phyloP scores from a whole-genome alignment of 2,797 vertebrate species.

The Sciaenops ocellatus region DNA sequence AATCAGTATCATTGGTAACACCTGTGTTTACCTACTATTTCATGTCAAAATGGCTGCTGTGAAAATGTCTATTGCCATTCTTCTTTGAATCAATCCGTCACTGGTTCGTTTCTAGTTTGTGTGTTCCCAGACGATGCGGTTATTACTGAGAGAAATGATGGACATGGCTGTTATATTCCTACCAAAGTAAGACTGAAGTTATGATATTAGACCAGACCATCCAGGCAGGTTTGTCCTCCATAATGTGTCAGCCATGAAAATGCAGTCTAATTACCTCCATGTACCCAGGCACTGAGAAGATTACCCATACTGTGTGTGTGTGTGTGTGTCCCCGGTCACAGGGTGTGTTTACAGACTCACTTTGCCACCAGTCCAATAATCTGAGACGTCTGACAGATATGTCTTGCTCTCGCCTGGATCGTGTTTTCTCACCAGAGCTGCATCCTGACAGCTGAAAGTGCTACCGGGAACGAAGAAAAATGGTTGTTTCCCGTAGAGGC shows the following conservation, averaged over 20 bases:
- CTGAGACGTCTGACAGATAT: conserved; percentile 29
- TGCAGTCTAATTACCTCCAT: conserved; percentile 18
- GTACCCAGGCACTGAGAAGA: conserved; percentile 13
- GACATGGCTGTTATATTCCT: too few species aligned
- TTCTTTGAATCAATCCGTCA: too few species aligned
- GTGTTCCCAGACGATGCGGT: too few species aligned
- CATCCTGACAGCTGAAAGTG: conserved; percentile 41
- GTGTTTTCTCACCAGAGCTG: conserved; percentile 37
- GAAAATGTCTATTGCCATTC: too few species aligned
- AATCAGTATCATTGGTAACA: too few species aligned
- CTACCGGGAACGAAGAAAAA: conserved; percentile 17
- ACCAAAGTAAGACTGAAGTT: too few species aligned
- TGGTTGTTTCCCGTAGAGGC: conserved; percentile 4
- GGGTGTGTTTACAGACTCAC: conserved; percentile 1
- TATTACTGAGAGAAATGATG: too few species aligned
- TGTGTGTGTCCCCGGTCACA: background rate
- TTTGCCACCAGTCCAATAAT: conserved; percentile 28
- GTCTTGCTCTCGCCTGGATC: conserved; percentile 16
- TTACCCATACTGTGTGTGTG: conserved; percentile 14
- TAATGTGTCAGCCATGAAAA: background rate
- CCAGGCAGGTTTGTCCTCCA: background rate
- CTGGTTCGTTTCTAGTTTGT: too few species aligned
- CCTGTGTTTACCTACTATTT: too few species aligned
- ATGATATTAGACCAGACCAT: background rate
- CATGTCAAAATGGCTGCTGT: too few species aligned